Evolutionary conservation across 64 coral and sea anemone genomes (phyloP).

Genomic region (Platygyra sinensis): DNA sequence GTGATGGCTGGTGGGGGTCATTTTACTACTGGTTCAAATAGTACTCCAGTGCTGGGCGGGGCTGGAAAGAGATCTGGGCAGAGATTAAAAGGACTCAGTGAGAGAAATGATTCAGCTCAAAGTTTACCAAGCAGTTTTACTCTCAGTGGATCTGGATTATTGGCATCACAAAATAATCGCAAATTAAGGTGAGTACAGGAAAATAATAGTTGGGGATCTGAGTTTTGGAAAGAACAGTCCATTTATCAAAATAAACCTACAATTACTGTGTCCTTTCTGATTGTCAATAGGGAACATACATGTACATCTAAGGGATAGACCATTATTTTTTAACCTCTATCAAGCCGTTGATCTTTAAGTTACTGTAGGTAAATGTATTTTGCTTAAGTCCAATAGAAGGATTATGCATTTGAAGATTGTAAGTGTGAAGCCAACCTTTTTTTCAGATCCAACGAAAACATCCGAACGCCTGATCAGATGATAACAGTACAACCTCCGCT

Average conservation of each 20-base stretch:
- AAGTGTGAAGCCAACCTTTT: too few species aligned
- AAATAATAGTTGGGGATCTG: not conserved
- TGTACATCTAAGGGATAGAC: too few species aligned
- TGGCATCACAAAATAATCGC: conserved; percentile 25
- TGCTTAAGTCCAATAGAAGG: too few species aligned
- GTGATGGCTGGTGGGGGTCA: not conserved
- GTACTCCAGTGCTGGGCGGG: not conserved
- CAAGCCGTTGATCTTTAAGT: too few species aligned
- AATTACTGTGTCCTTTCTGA: too few species aligned
- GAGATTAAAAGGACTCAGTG: not conserved
- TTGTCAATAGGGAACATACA: too few species aligned
- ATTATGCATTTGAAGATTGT: too few species aligned
- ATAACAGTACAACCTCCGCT: not conserved
- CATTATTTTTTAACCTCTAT: too few species aligned
- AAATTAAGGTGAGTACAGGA: not conserved
- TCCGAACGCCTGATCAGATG: not conserved
- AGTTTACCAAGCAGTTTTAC: conserved; percentile 58
- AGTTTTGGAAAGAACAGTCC: not conserved
- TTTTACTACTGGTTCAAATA: not conserved
- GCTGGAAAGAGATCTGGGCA: conserved; percentile 4
- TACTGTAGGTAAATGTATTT: too few species aligned
- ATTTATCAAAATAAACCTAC: not conserved
- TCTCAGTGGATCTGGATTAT: conserved; percentile 51
- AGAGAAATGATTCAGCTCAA: not conserved
- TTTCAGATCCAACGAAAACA: too few species aligned